These are phyloP conservation scores for Euproctis similis DNA, from an alignment of 2,888 invertebrate genomes.

Conservation along the genomic window DNA sequence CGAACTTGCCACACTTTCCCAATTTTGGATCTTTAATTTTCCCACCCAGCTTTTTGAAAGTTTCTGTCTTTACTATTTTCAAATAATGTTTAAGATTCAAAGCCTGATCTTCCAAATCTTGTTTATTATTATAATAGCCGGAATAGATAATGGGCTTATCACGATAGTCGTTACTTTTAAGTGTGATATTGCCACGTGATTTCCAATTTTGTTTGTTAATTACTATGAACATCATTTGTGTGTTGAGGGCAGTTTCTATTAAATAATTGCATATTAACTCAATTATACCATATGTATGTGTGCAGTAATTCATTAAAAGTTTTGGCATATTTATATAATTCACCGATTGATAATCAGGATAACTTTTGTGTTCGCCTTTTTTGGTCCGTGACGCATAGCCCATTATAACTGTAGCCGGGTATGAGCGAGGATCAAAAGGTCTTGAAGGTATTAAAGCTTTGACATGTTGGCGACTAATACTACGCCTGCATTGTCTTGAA, in stretches of 20 bases:
- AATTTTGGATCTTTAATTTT: slow-evolving; percentile 7
- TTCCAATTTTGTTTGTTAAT: slow-evolving; percentile 31
- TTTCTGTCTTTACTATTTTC: slow-evolving; percentile 6
- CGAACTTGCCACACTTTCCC: slow-evolving; percentile 6
- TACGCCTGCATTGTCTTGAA: slow-evolving; percentile 41
- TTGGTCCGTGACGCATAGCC: slow-evolving; percentile 9
- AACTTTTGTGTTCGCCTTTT: background rate
- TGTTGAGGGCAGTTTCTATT: slow-evolving; percentile 17
- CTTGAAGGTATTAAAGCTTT: slow-evolving; percentile 19
- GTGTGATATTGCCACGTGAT: slow-evolving; percentile 35
- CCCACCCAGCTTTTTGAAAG: slow-evolving; percentile 9
- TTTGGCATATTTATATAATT: slow-evolving; percentile 4
- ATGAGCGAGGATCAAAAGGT: slow-evolving; percentile 16
- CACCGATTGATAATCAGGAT: slow-evolving; percentile 9
- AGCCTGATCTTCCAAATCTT: slow-evolving; percentile 12
- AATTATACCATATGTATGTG: slow-evolving; percentile 9
- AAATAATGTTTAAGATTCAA: slow-evolving; percentile 10
- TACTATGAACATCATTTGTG: slow-evolving; percentile 28
- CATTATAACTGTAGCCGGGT: slow-evolving; percentile 22
- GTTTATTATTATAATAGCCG: slow-evolving; percentile 31
- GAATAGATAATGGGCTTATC: slow-evolving; percentile 29
- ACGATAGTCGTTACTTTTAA: slow-evolving; percentile 32
- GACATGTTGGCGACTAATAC: slow-evolving; percentile 29
- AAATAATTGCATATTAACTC: slow-evolving; percentile 29
- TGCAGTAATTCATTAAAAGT: slow-evolving; percentile 7